These are phyloP conservation scores for Lagocephalus sceleratus DNA, from an alignment of 2,797 vertebrate species.

Conservation along the genomic window DNA sequence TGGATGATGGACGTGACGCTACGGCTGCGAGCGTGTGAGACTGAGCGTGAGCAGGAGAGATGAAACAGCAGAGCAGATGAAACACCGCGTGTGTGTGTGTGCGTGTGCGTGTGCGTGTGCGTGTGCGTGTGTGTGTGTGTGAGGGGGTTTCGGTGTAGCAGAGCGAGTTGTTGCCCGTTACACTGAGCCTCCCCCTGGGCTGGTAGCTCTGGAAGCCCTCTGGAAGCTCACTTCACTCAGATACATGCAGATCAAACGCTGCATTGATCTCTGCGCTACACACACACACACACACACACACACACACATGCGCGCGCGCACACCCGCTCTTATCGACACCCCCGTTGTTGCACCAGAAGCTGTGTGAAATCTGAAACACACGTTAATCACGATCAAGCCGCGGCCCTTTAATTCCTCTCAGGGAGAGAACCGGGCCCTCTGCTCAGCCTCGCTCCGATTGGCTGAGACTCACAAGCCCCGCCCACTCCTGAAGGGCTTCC, in stretches of 20 bases:
- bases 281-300: slow-evolving; percentile 21
- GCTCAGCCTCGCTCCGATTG: slow-evolving; percentile 8
- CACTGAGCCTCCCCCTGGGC: slow-evolving; percentile 54
- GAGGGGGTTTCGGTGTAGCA: slow-evolving; percentile 4
- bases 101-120: slow-evolving; percentile 11
- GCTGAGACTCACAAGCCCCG: neutral
- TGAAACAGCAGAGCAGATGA: slow-evolving; percentile 59
- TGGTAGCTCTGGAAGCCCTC: slow-evolving; percentile 56
- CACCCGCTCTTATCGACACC: slow-evolving; percentile 11
- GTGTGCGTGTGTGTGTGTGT: slow-evolving; percentile 8
- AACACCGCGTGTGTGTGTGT: slow-evolving; percentile 17
- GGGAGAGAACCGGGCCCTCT: slow-evolving; percentile 10
- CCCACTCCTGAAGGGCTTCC: no score
- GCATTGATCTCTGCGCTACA: slow-evolving; percentile 62
- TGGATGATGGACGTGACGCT: slow-evolving; percentile 47
- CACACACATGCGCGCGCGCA: slow-evolving; percentile 14
- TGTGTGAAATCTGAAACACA: slow-evolving; percentile 61
- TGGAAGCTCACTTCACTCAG: slow-evolving; percentile 68
- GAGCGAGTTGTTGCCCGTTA: slow-evolving; percentile 49
- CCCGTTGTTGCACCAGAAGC: slow-evolving; percentile 36
- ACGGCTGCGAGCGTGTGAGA: slow-evolving; percentile 5
- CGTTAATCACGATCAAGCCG: slow-evolving; percentile 50
- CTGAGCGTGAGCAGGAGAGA: slow-evolving; percentile 24
- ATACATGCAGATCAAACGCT: slow-evolving; percentile 68
- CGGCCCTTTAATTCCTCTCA: slow-evolving; percentile 27